phyloP scores from a whole-genome alignment of 1,140 invertebrate species.

The Sycophaga agraensis region DNA sequence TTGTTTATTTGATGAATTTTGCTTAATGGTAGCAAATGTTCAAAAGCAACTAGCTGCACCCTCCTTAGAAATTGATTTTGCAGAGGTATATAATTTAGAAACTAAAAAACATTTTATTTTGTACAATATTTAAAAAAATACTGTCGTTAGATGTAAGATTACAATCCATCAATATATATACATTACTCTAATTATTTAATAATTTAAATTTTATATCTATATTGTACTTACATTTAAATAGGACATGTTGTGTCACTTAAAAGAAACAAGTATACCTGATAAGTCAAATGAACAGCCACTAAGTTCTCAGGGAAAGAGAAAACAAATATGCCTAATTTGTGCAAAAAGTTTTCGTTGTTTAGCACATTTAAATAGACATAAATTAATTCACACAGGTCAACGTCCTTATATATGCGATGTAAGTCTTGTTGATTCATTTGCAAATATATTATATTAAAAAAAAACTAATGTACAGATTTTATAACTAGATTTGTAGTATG shows the following conservation, averaged over 20 bases:
- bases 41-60: slow-evolving; percentile 48
- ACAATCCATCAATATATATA: no score
- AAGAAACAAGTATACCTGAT: slow-evolving; percentile 39
- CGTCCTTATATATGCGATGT: slow-evolving; percentile 51
- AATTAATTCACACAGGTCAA: slow-evolving; percentile 49
- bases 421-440: slow-evolving; percentile 28
- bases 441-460: neutral
- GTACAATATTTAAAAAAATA: no score
- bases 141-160: no score
- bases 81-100: slow-evolving; percentile 39
- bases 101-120: no score
- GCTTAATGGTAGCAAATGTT: slow-evolving; percentile 49
- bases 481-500: slow-evolving; percentile 57
- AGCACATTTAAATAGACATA: slow-evolving; percentile 52
- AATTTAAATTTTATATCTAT: no score
- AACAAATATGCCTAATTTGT: slow-evolving; percentile 45
- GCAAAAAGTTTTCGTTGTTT: slow-evolving; percentile 49
- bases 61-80: slow-evolving; percentile 49
- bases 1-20: slow-evolving; percentile 51
- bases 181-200: slow-evolving; percentile 4
- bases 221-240: slow-evolving; percentile 14
- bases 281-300: slow-evolving; percentile 33
- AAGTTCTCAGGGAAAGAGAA: slow-evolving; percentile 31
- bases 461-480: slow-evolving; percentile 5
- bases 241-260: slow-evolving; percentile 49